Base-by-base conservation (phyloP, 2,888 invertebrate genomes). In the Melanostoma mellinum region DNA sequence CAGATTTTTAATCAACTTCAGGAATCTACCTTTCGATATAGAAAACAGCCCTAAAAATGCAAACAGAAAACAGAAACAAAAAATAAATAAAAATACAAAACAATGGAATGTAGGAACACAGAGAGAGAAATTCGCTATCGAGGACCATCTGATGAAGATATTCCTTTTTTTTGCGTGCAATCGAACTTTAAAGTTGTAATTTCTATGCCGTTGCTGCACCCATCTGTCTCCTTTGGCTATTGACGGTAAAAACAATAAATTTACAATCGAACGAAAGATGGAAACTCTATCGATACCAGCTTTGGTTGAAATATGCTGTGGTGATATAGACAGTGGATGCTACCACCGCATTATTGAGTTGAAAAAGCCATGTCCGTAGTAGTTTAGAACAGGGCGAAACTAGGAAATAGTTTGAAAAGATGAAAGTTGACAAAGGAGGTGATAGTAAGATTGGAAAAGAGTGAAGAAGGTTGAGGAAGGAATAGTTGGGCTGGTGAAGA, bases 1-100 rank as follows among this genome's bases (percentile, higher is more conserved):
- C 73, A 69, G 82, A 82, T 77, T 82, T 82, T 82, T 82, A 82
- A 82, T 82, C 82, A 82, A 82, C 78, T 78, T 53, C 53, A 53
- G 58, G 60, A 42, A 33, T 44, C 20, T 20, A 30, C 4, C 9
- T n/a, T 10, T 33, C 42, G 42, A 3, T n/a, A 6, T n/a, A 44
- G 8, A 8, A 33, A n/a, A n/a, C 44, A 44, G 5, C 10, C 60
- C 6, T 10, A 6, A 60, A 60, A 40, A 40, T 40, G 40, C 30
- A 56, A 56, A 56, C 38, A 36, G 9, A 20, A 20, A 20, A 20
- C 20, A 20, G 20, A 20, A 53, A 60, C 69, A 61, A 69, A 40
- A n/a, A n/a, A n/a, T n/a, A n/a, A 20, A 36, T 48, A 61, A 46
- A 46, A 38, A 36, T 50, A 42, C 5, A 55, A 50, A 38, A 58